Evolutionary conservation across 2,113 vertebrate species (phyloP), one percentile per base, ranked within the genome.

Genomic region (Illadopsis cleaveri): DNA sequence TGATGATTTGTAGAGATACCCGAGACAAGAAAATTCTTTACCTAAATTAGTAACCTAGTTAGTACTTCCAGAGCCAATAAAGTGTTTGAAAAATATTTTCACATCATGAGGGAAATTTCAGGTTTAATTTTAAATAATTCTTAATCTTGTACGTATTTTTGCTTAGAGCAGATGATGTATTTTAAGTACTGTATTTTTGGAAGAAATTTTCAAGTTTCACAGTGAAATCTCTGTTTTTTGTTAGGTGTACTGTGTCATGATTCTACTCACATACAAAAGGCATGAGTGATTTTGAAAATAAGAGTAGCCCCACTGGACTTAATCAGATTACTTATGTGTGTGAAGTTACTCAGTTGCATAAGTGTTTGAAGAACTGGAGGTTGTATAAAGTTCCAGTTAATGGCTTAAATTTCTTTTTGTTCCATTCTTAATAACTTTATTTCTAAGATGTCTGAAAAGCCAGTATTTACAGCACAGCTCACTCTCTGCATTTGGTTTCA

Each of bases 41-140:
- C 72, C 48, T 86, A 75, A 91, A 83, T 94, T 75, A 78, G 60
- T 90, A 95, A 86, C 60, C 79, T 93, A 70, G 54, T 88, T 95
- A 88, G 31, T 88, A 79, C 86, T 31, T 88, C 56, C 35, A 71
- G 68, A 75, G 37, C 56, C 22, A 62, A 1, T 92, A 58, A 95
- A 61, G 48, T 71, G 27, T 48, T 91, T 22, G 44, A 71, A 90
- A 85, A 94, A 68, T 48, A 76, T 17, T 80, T 88, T 31, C 27
- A 47, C 8, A 9, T 88, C 2, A 17, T 78, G 75, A 70, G 58
- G 6, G 12, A 90, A 77, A 60, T 28, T 54, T 82, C 38, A 91
- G 16, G 16, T 82, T 82, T 84, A 62, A 27, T 94, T 68, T 79
- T 28, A 80, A 44, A 19, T 53, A 40, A 70, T 73, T 90, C 42